Base-by-base conservation (phyloP, 2,797 vertebrate genomes). In the Mormyrops attenuatus region DNA sequence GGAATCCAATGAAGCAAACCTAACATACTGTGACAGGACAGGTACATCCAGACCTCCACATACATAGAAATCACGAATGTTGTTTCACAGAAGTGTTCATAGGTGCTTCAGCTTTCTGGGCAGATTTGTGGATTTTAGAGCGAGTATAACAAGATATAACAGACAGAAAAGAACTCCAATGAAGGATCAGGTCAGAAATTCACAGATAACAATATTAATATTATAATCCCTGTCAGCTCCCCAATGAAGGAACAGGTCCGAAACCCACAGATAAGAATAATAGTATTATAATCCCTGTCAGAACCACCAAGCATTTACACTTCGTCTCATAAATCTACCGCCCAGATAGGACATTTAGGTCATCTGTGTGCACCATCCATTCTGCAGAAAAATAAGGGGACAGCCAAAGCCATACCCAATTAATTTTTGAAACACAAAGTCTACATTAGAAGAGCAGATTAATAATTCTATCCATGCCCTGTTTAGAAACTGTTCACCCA, bases 201-300 rank as follows among this genome's bases (percentile, higher is more conserved):
- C 3, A 6, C n/a, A 85, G 80, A 84, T 84, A 84, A 85, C 22
- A 85, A 85, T 85, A 85, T 50, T 85, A 47, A 44, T 47, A 85
- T 85, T 47, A 50, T 85, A 85, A 85, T 49, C 82, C 41, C 82
- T 50, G 47, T 47, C 82, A 85, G 9, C 47, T n/a, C 41, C 82
- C 13, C 30, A 73, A 73, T 73, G 66, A 73, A 13, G 66, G 26
- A 30, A 73, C 66, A 73, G 66, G 73, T 80, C 38, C 17, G 38
- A 80, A 85, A 85, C 20, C 13, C 9, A 34, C 9, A 85, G 82
- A 85, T 85, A 85, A 86, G 22, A 55, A 86, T 55, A 86, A 50
- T 55, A 30, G 85, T 30, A 55, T 86, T 52, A 86, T 55, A 86
- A 55, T 30, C 85, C 22, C 85, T 53, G 50, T 52, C 85, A 38